Conservation (phyloP, 2,797 vertebrate species). For the Paramormyrops hopkinsi region DNA sequence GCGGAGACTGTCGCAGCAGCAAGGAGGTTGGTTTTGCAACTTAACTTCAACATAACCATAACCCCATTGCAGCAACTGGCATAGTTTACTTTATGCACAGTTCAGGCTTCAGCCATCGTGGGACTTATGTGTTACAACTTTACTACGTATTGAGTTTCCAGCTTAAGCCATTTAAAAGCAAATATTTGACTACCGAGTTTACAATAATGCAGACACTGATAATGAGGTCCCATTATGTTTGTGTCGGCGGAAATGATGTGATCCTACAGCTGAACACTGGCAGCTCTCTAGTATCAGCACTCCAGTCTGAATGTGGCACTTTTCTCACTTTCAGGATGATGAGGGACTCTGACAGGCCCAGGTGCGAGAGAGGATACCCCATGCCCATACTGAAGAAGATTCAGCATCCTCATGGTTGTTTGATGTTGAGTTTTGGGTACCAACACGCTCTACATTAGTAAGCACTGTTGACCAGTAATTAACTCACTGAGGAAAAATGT, state of each 20-base stretch:
- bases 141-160: not conserved
- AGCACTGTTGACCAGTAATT: not conserved
- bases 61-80: not conserved
- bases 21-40: slow-evolving; percentile 48
- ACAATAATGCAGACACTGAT: not conserved
- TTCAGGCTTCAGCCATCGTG: not conserved
- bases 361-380: not conserved
- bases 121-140: not conserved
- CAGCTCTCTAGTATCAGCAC: not conserved
- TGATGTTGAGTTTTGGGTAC: not conserved
- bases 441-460: not conserved
- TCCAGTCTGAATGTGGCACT: slow-evolving; percentile 3
- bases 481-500: not conserved
- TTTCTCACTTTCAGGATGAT: slow-evolving; percentile 50
- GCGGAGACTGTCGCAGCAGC: slow-evolving; percentile 72
- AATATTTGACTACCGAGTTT: not conserved
- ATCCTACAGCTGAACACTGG: not conserved
- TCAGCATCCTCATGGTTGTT: not conserved
- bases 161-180: not conserved
- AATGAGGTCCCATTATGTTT: not conserved
- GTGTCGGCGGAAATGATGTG: not conserved
- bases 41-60: not conserved
- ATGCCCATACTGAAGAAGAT: not conserved
- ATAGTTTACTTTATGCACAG: not conserved
- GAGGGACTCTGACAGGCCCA: slow-evolving; percentile 47